A percentile compares a stretch with the other conserved stretches of the same genome.
These are phyloP conservation scores for Suricata suricatta DNA, from an alignment of 2,113 vertebrate genomes.

Conservation along the genomic window DNA sequence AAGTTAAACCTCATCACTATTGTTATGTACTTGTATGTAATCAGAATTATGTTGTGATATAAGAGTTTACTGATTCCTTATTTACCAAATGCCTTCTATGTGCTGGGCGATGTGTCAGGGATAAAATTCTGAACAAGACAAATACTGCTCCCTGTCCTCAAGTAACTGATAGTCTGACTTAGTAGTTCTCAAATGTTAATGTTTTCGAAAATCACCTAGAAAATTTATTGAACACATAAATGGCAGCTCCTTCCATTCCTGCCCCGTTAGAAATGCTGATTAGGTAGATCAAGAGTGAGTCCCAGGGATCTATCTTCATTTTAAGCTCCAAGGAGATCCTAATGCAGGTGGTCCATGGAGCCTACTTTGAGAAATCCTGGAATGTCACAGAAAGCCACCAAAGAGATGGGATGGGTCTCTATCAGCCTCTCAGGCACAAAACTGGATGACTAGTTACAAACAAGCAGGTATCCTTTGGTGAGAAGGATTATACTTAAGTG, in stretches of 20 bases:
- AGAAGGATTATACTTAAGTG: conserved; percentile 4
- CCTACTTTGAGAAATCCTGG: background rate
- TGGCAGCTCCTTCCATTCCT: background rate
- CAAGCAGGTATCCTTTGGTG: background rate
- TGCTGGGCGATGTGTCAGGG: background rate
- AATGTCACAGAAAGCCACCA: background rate
- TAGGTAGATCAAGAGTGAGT: background rate
- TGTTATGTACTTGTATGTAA: background rate
- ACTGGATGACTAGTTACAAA: background rate
- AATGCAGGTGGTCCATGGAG: background rate
- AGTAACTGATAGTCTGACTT: background rate
- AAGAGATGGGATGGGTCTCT: background rate
- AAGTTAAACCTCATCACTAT: background rate
- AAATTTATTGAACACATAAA: background rate
- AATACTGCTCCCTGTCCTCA: background rate
- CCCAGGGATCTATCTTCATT: background rate
- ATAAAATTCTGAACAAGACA: background rate
- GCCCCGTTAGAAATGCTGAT: background rate
- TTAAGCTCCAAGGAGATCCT: background rate
- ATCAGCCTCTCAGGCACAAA: background rate
- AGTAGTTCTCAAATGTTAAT: background rate
- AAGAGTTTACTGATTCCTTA: conserved; percentile 3
- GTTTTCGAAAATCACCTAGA: background rate
- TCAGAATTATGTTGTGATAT: background rate
- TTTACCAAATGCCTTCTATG: background rate